A percentile compares a stretch with the other conserved stretches of the same genome.
Evolutionary conservation across 1,140 invertebrate species (phyloP).

Genomic region (fruit fly (Drosophila melanogaster)): DNA sequence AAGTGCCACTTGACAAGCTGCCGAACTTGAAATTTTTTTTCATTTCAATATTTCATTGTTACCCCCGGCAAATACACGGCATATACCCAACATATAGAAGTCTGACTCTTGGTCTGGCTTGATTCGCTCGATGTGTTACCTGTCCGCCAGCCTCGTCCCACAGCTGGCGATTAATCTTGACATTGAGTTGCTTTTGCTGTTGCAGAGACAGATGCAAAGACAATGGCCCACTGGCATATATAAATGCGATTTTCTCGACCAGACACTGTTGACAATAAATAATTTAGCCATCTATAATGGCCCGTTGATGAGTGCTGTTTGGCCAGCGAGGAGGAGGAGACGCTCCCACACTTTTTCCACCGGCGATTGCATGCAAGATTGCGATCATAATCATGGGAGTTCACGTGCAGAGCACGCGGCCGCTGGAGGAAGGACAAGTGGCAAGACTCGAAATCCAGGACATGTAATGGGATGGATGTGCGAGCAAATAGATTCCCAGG

Average conservation of each 20-base stretch:
- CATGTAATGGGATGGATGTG: slow-evolving; percentile 24
- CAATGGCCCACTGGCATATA: slow-evolving; percentile 42
- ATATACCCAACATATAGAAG: slow-evolving; percentile 47
- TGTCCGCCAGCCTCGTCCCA: slow-evolving; percentile 69
- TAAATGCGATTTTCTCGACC: slow-evolving; percentile 46
- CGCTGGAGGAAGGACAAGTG: slow-evolving; percentile 45
- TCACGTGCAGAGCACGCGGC: slow-evolving; percentile 79
- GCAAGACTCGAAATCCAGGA: slow-evolving; percentile 30
- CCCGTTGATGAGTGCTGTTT: slow-evolving; percentile 16
- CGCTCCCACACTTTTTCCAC: background rate
- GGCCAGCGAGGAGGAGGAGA: slow-evolving; percentile 9
- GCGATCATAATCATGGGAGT: slow-evolving; percentile 64
- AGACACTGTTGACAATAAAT: slow-evolving; percentile 66
- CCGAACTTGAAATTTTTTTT: slow-evolving; percentile 76
- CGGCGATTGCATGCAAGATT: slow-evolving; percentile 41
- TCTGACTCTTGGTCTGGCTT: slow-evolving; percentile 45
- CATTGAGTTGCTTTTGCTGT: slow-evolving; percentile 57
- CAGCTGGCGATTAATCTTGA: slow-evolving; percentile 83
- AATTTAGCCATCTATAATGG: slow-evolving; percentile 51
- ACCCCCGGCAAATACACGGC: slow-evolving; percentile 3
- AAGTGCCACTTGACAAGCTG: slow-evolving; percentile 83
- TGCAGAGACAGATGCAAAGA: slow-evolving; percentile 6
- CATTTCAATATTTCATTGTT: slow-evolving; percentile 73
- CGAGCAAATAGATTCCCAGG: slow-evolving; percentile 50
- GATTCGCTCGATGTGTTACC: slow-evolving; percentile 37